phyloP scores from a whole-genome alignment of 2,113 vertebrate species.

The Maccullochella peelii region DNA sequence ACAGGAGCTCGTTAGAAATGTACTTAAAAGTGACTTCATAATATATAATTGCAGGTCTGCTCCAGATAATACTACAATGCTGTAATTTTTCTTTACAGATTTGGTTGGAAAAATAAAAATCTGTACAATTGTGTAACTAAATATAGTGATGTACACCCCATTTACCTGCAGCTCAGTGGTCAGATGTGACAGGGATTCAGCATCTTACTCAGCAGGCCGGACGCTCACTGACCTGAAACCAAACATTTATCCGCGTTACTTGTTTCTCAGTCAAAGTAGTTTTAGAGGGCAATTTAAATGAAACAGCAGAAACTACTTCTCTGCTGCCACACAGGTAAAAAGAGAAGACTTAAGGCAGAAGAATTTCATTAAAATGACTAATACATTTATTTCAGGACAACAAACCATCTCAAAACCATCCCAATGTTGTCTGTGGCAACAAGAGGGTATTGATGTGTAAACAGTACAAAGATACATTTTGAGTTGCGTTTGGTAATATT shows the following conservation, averaged over 20 bases:
- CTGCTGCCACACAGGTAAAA: background rate
- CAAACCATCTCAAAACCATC: background rate
- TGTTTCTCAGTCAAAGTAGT: background rate
- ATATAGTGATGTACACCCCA: background rate
- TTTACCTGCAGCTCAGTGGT: background rate
- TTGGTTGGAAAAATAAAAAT: background rate
- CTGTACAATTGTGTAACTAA: background rate
- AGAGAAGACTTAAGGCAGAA: background rate
- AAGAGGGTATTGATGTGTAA: background rate
- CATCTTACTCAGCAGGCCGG: background rate
- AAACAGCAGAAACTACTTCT: background rate
- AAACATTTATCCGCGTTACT: background rate
- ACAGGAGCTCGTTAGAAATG: background rate
- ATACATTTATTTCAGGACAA: constrained; percentile 41
- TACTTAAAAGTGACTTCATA: background rate
- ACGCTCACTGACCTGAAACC: background rate
- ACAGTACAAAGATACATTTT: constrained; percentile 11
- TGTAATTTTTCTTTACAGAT: background rate
- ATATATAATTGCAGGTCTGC: background rate
- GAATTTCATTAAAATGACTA: background rate
- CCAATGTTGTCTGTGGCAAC: background rate
- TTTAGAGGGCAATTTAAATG: background rate
- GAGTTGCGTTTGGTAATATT: constrained; percentile 4
- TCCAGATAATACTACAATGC: too few species aligned
- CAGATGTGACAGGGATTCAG: too few species aligned